Percentiles rank a stretch among this genome's conserved stretches.
phyloP scores from a whole-genome alignment of 2,113 vertebrate species.

The Psilopogon haemacephalus region DNA sequence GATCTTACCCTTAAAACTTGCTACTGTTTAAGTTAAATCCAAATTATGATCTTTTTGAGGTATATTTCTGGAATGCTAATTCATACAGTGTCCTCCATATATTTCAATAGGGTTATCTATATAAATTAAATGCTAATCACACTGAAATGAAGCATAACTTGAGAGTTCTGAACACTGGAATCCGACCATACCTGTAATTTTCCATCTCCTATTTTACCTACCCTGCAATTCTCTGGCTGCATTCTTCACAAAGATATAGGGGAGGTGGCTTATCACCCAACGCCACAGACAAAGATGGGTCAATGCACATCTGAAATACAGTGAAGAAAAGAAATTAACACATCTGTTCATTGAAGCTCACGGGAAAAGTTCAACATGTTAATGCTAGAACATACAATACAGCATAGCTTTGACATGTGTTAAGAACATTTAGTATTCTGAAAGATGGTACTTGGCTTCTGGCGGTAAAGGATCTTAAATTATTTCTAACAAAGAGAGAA shows the following conservation, averaged over 20 bases:
- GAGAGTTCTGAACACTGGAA: neutral
- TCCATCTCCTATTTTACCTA: conserved; percentile 65
- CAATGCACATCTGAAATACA: conserved; percentile 95
- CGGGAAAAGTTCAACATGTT: neutral
- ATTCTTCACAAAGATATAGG: conserved; percentile 97
- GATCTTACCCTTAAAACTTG: neutral
- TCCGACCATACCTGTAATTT: neutral
- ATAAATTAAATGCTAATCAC: neutral
- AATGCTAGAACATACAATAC: neutral
- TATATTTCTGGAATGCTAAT: neutral
- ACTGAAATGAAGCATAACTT: neutral
- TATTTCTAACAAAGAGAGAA: neutral
- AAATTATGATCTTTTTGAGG: neutral
- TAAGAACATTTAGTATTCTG: neutral
- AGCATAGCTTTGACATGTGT: neutral
- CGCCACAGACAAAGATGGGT: conserved; percentile 94
- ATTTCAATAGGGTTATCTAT: neutral
- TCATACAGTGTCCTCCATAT: neutral
- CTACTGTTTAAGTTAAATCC: neutral
- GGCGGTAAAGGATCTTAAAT: neutral
- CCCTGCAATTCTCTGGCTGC: conserved; percentile 97
- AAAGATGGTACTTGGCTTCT: neutral
- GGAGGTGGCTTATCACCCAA: conserved; percentile 98
- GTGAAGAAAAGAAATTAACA: conserved; percentile 46
- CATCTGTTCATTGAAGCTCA: neutral